These are phyloP conservation scores for Leptodactylus fallax DNA, from an alignment of 2,797 vertebrate genomes.

Conservation along the genomic window DNA sequence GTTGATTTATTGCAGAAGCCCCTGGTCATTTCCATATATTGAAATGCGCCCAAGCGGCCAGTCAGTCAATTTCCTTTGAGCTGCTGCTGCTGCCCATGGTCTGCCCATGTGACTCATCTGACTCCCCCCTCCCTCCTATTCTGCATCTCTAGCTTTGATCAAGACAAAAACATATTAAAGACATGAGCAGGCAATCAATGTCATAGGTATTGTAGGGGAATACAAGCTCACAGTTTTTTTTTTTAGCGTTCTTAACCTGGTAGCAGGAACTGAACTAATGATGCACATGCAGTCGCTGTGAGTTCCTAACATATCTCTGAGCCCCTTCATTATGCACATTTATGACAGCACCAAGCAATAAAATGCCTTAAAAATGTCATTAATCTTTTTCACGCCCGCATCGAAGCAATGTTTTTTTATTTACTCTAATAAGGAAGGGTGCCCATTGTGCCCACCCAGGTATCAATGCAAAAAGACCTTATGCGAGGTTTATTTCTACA, in stretches of 20 bases:
- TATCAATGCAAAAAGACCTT: neutral
- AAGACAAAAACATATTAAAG: constrained; percentile 64
- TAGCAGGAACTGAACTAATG: constrained; percentile 20
- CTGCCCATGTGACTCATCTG: constrained; percentile 79
- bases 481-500: constrained; percentile 17
- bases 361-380: constrained; percentile 38
- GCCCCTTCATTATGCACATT: constrained; percentile 52
- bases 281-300: constrained; percentile 22
- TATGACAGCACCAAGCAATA: constrained; percentile 41
- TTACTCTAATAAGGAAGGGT: constrained; percentile 2
- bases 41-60: constrained; percentile 84
- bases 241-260: neutral
- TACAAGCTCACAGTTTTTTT: neutral
- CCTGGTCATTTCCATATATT: constrained; percentile 87
- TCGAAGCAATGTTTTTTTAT: neutral
- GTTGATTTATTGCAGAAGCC: constrained; percentile 85
- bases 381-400: constrained; percentile 11
- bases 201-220: constrained; percentile 48
- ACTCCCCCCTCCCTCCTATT: constrained; percentile 68
- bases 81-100: constrained; percentile 78
- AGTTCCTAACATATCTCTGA: constrained; percentile 15
- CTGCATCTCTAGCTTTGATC: constrained; percentile 73
- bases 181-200: constrained; percentile 63
- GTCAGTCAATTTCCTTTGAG: constrained; percentile 85
- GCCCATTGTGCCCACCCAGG: neutral